phyloP scores from a whole-genome alignment of 2,888 invertebrate genomes.

The Pristionchus mayeri region DNA sequence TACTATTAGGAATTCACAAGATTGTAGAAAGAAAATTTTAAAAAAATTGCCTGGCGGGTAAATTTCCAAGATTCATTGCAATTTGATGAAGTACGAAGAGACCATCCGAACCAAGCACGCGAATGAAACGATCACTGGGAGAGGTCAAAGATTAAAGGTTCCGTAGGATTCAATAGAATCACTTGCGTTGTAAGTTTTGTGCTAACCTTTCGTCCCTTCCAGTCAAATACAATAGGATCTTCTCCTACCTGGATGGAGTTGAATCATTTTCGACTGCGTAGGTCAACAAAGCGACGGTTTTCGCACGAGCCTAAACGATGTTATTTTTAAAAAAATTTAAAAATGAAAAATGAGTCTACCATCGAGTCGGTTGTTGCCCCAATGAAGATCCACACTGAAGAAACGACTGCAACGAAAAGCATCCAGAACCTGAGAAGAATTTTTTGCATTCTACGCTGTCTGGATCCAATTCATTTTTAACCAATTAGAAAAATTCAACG shows the following conservation, averaged over 20 bases:
- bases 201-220: too few species aligned
- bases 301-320: background rate
- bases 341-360: background rate
- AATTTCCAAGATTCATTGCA: conserved; percentile 71
- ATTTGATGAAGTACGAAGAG: conserved; percentile 73
- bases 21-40: too few species aligned
- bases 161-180: too few species aligned
- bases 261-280: background rate
- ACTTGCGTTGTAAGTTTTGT: too few species aligned
- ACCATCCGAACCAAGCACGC: conserved; percentile 68
- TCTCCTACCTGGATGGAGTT: background rate
- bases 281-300: background rate
- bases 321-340: background rate
- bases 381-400: background rate
- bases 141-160: too few species aligned
- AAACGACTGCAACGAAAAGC: background rate
- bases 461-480: too few species aligned
- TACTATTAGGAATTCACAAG: too few species aligned
- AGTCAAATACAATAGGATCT: too few species aligned
- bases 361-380: background rate
- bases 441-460: too few species aligned
- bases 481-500: too few species aligned
- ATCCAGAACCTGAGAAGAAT: background rate
- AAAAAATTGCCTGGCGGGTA: conserved; percentile 68
- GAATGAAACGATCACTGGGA: conserved; percentile 55